phyloP scores from a whole-genome alignment of 1,140 invertebrate genomes.

The Tribolium madens region DNA sequence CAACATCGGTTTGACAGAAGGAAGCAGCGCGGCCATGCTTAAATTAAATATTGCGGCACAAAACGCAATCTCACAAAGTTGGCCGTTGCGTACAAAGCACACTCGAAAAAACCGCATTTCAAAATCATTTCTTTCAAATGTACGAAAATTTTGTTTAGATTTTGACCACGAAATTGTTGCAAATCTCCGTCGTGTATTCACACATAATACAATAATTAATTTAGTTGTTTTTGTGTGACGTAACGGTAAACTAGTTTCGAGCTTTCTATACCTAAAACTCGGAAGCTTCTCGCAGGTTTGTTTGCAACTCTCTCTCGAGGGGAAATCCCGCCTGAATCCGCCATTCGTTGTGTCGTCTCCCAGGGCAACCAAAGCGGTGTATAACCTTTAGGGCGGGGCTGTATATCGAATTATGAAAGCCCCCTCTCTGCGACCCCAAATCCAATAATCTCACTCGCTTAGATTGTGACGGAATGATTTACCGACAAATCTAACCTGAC shows the following conservation, averaged over 20 bases:
- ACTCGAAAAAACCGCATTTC: not conserved
- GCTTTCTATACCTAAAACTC: conserved; percentile 23
- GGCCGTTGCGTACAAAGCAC: not conserved
- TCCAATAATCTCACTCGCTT: conserved; percentile 62
- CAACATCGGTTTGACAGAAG: conserved; percentile 61
- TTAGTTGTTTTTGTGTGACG: too few species aligned
- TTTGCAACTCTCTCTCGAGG: not conserved
- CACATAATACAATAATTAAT: too few species aligned
- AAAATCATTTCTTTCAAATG: too few species aligned
- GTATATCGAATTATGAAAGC: conserved; percentile 56
- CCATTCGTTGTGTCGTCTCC: conserved; percentile 49
- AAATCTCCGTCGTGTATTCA: too few species aligned
- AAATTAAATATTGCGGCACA: conserved; percentile 63
- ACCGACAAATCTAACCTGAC: conserved; percentile 56
- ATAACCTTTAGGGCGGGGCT: conserved; percentile 59
- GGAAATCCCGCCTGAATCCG: conserved; percentile 52
- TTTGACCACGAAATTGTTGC: too few species aligned
- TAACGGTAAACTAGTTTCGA: conserved; percentile 5
- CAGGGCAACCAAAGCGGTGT: conserved; percentile 56
- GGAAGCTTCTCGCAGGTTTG: conserved; percentile 30
- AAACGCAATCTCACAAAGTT: conserved; percentile 16
- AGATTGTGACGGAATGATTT: conserved; percentile 61
- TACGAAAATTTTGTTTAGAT: too few species aligned
- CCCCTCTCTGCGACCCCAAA: conserved; percentile 49
- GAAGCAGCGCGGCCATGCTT: conserved; percentile 58